Conservation (phyloP, 2,113 vertebrate species). For the Mustela lutreola region DNA sequence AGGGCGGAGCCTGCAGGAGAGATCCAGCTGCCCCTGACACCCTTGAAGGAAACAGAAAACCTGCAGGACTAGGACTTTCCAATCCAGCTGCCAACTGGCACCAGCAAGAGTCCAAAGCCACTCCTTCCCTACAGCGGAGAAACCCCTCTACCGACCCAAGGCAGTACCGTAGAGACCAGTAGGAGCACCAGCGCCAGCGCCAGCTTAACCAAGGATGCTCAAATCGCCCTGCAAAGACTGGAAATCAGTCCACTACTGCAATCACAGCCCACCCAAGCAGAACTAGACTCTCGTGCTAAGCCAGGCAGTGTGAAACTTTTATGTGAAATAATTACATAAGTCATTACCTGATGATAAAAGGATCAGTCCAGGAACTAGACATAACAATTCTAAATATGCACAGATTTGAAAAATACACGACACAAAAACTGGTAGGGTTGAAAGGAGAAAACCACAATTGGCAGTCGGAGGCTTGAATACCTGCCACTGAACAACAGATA, state of each 20-base stretch:
- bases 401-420: not conserved
- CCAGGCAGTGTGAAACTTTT: not conserved
- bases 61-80: not conserved
- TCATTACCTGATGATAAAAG: not conserved
- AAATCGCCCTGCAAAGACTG: not conserved
- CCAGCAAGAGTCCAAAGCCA: not conserved
- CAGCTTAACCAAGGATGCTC: not conserved
- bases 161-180: not conserved
- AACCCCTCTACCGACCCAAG: fast-evolving
- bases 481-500: not conserved
- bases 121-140: fast-evolving
- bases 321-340: not conserved
- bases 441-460: not conserved
- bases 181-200: not conserved
- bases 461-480: not conserved
- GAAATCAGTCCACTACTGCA: not conserved
- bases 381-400: not conserved
- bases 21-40: no score
- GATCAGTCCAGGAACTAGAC: not conserved
- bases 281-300: not conserved
- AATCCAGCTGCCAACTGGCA: not conserved
- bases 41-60: no score
- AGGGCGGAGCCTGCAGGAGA: not conserved
- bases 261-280: not conserved
- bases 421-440: not conserved